Evolutionary conservation across 2,888 invertebrate genomes (phyloP), one percentile per base, ranked within the genome.

Genomic region (Stenotaenia linearis): DNA sequence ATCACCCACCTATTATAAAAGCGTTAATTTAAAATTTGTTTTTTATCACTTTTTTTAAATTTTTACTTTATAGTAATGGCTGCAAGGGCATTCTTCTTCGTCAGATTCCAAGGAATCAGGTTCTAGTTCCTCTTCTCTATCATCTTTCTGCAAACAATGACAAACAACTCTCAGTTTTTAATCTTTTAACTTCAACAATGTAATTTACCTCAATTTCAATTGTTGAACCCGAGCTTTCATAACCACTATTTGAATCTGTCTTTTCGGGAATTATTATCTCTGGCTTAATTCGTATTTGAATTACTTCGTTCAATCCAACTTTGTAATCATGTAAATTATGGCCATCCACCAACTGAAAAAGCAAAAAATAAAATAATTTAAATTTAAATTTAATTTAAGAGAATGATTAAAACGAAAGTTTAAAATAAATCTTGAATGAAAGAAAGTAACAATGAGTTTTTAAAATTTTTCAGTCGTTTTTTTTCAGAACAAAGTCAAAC

Each of bases 281-380:
- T 79, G 84, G 81, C 81, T 85, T 88, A 21, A 90, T 86, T 88
- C 91, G 89, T 25, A 93, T 86, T 84, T 92, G 92, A 75, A 94
- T 90, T 21, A 93, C 91, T 85, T 93, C 92, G 86, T 93, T 92
- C 12, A 92, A 86, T 80, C 91, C 91, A 15, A 94, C 90, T 83
- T 90, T 90, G 84, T 94, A 94, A 85, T 94, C 93, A 85, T 92
- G 91, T 81, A 94, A 87, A 79, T 90, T 90, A 83, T 92, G 91
- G 0, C 90, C 91, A 88, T 92, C 89, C 85, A 92, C 92, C 77
- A 93, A 86, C 90, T 92, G 86, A 81, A 10, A 80, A 79, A 61
- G 75, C 12, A 78, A 61, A 23, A n/a, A 69, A 28, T 4, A 28
- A 15, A 18, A 7, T 4, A 45, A 15, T 45, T 5, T 7, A 45